Conservation (phyloP, 2,113 vertebrate genomes). For the Lasiurus borealis region DNA sequence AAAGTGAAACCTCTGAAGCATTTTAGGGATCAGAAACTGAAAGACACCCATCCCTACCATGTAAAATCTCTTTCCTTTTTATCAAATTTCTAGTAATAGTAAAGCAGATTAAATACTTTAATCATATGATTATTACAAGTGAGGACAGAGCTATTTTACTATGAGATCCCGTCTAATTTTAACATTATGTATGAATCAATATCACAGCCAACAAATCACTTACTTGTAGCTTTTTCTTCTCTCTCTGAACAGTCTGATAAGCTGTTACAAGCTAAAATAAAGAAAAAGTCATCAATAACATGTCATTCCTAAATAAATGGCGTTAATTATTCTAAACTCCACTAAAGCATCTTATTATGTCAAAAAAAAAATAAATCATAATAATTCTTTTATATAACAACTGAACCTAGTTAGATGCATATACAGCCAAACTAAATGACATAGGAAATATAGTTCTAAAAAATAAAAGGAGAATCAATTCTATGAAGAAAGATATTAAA, state of each 20-base stretch:
- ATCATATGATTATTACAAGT: background rate
- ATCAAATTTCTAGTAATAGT: background rate
- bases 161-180: slow-evolving; percentile 14
- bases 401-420: background rate
- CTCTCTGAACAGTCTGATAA: slow-evolving; percentile 93
- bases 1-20: background rate
- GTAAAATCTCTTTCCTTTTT: background rate
- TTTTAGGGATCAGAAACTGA: background rate
- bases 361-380: slow-evolving; percentile 2
- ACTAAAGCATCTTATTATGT: background rate
- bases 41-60: background rate
- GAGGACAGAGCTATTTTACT: background rate
- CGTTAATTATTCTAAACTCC: slow-evolving; percentile 38
- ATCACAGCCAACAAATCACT: slow-evolving; percentile 60
- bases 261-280: slow-evolving; percentile 93
- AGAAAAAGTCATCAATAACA: slow-evolving; percentile 8
- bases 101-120: background rate
- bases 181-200: slow-evolving; percentile 15
- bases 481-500: background rate
- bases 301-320: slow-evolving; percentile 57
- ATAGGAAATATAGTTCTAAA: background rate
- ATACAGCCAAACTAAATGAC: background rate
- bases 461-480: slow-evolving; percentile 13
- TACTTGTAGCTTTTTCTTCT: slow-evolving; percentile 98
- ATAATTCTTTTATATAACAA: background rate